phyloP scores from a whole-genome alignment of 2,888 invertebrate genomes.

The Steinernema hermaphroditum region DNA sequence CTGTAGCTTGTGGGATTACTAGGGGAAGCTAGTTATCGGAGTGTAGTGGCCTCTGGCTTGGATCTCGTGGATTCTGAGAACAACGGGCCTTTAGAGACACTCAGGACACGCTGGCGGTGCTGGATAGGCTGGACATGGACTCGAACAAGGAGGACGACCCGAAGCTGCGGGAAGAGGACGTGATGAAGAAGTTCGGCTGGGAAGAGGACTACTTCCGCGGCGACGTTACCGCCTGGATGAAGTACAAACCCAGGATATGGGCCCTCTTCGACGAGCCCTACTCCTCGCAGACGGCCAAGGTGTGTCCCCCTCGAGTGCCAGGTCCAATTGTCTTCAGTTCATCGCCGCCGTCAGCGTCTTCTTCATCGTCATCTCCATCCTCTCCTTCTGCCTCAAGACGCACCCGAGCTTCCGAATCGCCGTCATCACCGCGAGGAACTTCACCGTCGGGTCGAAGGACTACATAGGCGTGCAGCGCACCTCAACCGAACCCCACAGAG shows the following conservation, averaged over 20 bases:
- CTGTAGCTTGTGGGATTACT: too few relatives aligned
- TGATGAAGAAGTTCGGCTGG: constrained; percentile 77
- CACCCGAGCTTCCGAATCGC: constrained; percentile 86
- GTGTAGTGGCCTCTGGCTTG: too few relatives aligned
- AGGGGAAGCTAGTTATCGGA: too few relatives aligned
- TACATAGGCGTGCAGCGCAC: constrained; percentile 44
- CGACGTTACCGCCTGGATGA: constrained; percentile 77
- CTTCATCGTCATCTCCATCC: constrained; percentile 92
- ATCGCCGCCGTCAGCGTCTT: constrained; percentile 89
- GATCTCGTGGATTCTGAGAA: too few relatives aligned
- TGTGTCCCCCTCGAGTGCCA: constrained; percentile 67
- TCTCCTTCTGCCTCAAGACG: constrained; percentile 93
- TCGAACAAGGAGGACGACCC: constrained; percentile 71
- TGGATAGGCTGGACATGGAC: constrained; percentile 94
- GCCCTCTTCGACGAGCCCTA: constrained; percentile 98
- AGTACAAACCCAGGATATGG: constrained; percentile 95
- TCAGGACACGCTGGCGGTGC: constrained; percentile 94
- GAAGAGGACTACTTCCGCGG: constrained; percentile 91
- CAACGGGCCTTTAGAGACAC: constrained; percentile 76
- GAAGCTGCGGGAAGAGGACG: constrained; percentile 79
- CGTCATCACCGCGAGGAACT: constrained; percentile 43
- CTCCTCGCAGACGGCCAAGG: constrained; percentile 95
- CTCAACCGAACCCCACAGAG: constrained; percentile 57
- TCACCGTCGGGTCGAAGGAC: constrained; percentile 35
- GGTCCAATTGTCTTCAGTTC: constrained; percentile 74